phyloP scores from a whole-genome alignment of 2,113 vertebrate genomes.

The Australoheros scitulus region DNA sequence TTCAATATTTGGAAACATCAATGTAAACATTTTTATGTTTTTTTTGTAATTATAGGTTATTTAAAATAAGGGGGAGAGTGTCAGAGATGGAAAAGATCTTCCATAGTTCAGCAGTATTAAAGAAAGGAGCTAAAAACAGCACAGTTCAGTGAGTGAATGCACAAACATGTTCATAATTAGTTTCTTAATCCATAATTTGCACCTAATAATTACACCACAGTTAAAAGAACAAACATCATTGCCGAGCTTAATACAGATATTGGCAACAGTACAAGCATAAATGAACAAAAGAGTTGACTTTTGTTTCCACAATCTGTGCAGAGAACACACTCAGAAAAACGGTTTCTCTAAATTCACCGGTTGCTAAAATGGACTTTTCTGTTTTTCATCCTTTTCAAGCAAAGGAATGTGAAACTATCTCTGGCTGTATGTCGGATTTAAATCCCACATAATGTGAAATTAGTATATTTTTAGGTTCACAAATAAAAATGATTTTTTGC shows the following conservation, averaged over 20 bases:
- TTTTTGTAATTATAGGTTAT: not conserved
- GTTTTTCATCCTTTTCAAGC: not conserved
- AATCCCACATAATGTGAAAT: not conserved
- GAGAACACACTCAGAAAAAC: not conserved
- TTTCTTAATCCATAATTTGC: not conserved
- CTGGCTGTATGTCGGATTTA: not conserved
- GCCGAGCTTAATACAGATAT: not conserved
- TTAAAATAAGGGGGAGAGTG: not conserved
- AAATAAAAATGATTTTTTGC: not conserved
- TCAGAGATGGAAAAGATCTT: not conserved
- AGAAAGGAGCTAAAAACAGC: not conserved
- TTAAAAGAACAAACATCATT: not conserved
- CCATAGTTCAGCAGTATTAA: not conserved
- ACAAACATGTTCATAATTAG: not conserved
- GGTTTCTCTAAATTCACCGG: not conserved
- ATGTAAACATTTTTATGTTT: not conserved
- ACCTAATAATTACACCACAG: not conserved
- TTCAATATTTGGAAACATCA: not conserved
- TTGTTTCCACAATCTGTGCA: not conserved
- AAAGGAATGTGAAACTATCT: constrained; percentile 6
- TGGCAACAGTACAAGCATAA: not conserved
- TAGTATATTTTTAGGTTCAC: not conserved
- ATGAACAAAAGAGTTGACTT: not conserved
- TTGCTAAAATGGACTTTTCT: not conserved
- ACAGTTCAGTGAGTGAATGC: not conserved